Base-by-base conservation (phyloP, 2,797 vertebrate species). In the Iguana delicatissima region DNA sequence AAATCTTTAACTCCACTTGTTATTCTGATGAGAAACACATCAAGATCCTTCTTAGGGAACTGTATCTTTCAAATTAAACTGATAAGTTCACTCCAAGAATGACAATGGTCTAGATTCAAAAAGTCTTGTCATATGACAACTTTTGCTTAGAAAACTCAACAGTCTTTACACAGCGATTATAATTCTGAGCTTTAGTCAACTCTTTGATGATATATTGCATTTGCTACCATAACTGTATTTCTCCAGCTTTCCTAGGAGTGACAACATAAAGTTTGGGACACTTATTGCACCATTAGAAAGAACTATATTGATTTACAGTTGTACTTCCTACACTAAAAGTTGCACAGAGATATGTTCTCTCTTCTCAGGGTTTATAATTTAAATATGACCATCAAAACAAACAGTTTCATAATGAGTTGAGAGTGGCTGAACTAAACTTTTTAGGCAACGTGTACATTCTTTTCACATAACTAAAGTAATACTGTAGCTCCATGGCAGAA, bases 381-480 rank as follows among this genome's bases (percentile, higher is more conserved):
- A 57, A 91, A 69, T 69, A 38, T 67, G 69, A n/a, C 9, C 22
- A 9, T 73, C 42, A 64, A 89, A 77, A 84, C 46, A 73, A 81
- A 86, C 10, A 80, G 29, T 69, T 69, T 69, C 29, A 69, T 69
- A 69, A 69, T 32, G 29, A 32, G 67, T 86, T 80, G 22, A 14
- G 67, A n/a, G 82, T 62, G 67, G 32, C 18, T 84, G 55, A 22
- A 35, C 64, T 69, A 55, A 90, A 84, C 26, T 84, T 84, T 84
- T 69, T 46, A 77, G 59, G 46, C 79, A 80, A 57, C 81, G 84
- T 91, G 29, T 24, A 91, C 57, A 84, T 91, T 91, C n/a, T 84
- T 29, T 69, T 76, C n/a, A 88, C 62, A 69, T 1, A 1, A 20
- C 57, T n/a, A 42, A 73, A 83, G 46, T 92, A 82, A 26, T 90